Base-by-base conservation (phyloP, 2,113 vertebrate genomes). In the Hepsetus odoe region DNA sequence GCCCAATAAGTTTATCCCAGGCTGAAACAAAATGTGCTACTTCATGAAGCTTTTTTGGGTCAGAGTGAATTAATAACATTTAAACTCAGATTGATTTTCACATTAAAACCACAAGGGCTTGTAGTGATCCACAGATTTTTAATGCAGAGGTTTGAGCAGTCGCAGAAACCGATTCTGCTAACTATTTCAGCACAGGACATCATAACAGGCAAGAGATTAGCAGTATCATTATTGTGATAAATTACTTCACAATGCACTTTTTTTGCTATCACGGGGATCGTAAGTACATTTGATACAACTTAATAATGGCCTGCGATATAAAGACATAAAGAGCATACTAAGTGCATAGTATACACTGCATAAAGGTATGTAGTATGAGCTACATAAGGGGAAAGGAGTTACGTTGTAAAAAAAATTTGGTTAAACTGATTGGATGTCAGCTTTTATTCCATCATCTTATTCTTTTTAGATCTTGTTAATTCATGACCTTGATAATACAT, bases 221-320 rank as follows among this genome's bases (percentile, higher is more conserved):
- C 1, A 24, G n/a, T 55, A 24, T 55, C 2, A 22, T 55, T 66
- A 59, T 46, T 59, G 65, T 68, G 51, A 77, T 53, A 49, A 49
- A 49, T 44, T 18, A 49, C 5, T 13, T 2, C 5, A n/a, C 5
- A 53, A 10, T 7, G 8, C 20, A n/a, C 1, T 53, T 53, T 53
- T 5, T 8, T 6, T 3, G 22, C 6, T 53, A 53, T 53, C 20
- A n/a, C 0, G 49, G 49, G 3, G 20, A 53, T 53, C 2, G 5
- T 16, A 1, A 53, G 49, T 8, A n/a, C 20, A 2, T n/a, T 11
- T 42, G 12, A 11, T 11, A 11, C 8, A 38, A 38, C 35, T 38
- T 3, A 38, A 38, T 38, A 38, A 3, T 5, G 35, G 8, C 40
- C 40, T 11, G 1, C 12, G 8, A 42, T 42, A 42, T 42, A 42